Percentiles rank a stretch among this genome's conserved stretches.
Conservation (phyloP, 2,113 vertebrate genomes). For the Bagarius yarrelli region DNA sequence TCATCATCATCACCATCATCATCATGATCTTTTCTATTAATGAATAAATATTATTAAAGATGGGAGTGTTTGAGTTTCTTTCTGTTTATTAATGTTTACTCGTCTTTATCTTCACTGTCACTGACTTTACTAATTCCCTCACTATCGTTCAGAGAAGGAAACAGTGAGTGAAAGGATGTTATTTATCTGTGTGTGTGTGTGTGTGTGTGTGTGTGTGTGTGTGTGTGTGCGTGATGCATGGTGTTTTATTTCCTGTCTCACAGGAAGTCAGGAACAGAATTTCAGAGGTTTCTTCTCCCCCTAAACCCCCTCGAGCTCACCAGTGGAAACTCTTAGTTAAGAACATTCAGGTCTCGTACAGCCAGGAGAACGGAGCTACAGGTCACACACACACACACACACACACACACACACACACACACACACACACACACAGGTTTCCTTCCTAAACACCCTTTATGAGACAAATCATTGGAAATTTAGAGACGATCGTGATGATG, state of each 20-base stretch:
- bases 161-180: constrained; percentile 10
- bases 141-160: neutral
- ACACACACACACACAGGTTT: constrained; percentile 11
- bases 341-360: constrained; percentile 73
- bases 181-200: constrained; percentile 4
- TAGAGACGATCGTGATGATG: neutral
- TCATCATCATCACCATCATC: no score
- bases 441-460: neutral
- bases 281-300: constrained; percentile 77
- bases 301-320: constrained; percentile 90
- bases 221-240: constrained; percentile 20
- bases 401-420: constrained; percentile 5
- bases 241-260: constrained; percentile 41
- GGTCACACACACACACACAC: constrained; percentile 64
- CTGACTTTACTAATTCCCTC: neutral
- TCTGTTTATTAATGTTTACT: neutral
- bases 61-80: neutral
- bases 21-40: no score
- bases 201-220: constrained; percentile 31
- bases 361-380: constrained; percentile 70
- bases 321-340: constrained; percentile 89
- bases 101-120: neutral
- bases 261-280: constrained; percentile 66
- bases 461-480: neutral
- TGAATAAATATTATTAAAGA: no score